Conservation (phyloP, 2,888 invertebrate species). For the Lasioglossum calceatum region DNA sequence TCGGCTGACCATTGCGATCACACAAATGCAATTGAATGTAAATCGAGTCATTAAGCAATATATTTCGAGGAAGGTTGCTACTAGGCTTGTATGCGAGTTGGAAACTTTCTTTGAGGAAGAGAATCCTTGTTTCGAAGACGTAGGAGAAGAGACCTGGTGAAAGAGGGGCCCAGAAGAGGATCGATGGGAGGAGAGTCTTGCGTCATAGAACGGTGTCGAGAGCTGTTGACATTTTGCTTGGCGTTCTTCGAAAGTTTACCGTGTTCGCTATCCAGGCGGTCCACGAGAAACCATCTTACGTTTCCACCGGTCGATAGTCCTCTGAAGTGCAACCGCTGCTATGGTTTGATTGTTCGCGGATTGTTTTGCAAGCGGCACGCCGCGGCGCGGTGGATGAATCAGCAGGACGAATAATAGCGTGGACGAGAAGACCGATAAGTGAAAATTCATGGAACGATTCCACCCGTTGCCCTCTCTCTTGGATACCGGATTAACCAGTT, state of each 20-base stretch:
- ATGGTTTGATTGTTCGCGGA: constrained; percentile 18
- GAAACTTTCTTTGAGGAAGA: not conserved
- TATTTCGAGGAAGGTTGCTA: not conserved
- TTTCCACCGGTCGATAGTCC: constrained; percentile 51
- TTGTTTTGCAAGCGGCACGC: constrained; percentile 43
- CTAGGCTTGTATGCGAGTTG: not conserved
- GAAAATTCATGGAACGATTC: constrained; percentile 36
- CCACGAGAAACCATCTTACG: constrained; percentile 39
- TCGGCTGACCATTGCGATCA: not conserved
- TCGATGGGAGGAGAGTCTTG: constrained; percentile 56
- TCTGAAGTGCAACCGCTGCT: constrained; percentile 12
- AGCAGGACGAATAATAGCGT: constrained; percentile 34
- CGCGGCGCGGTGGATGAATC: constrained; percentile 35
- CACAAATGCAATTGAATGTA: not conserved
- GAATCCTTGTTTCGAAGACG: not conserved
- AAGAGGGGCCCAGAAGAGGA: constrained; percentile 29
- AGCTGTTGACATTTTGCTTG: constrained; percentile 75
- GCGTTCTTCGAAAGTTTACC: constrained; percentile 70
- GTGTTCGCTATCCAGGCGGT: constrained; percentile 49
- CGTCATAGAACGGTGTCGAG: constrained; percentile 72
- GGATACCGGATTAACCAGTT: constrained; percentile 57
- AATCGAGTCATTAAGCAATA: not conserved
- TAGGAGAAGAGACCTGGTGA: constrained; percentile 42
- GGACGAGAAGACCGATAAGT: constrained; percentile 38
- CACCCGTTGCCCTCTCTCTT: not conserved